phyloP scores from a whole-genome alignment of 2,113 vertebrate genomes.

The Sardina pilchardus region DNA sequence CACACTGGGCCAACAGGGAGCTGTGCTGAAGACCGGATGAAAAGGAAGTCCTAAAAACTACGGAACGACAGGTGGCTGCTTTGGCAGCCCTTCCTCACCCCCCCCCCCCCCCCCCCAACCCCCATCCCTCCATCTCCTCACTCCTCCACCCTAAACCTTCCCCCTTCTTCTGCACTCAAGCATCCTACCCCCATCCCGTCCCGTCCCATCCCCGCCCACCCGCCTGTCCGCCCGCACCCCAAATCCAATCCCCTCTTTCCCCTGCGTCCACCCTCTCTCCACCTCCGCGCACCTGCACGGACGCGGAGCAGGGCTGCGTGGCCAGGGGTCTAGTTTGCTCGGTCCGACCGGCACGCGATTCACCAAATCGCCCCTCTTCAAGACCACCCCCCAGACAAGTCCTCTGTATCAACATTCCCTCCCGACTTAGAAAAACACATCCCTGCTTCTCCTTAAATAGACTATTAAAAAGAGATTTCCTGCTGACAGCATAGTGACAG shows the following conservation, averaged over 20 bases:
- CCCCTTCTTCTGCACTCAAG: conserved; percentile 5
- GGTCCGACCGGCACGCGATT: conserved; percentile 46
- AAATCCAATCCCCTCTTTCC: neutral
- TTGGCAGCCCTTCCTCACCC: conserved; percentile 34
- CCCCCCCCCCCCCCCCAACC: neutral
- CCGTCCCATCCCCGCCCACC: conserved; percentile 9
- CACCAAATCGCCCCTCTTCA: conserved; percentile 21
- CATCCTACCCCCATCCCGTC: neutral
- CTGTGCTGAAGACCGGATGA: conserved; percentile 62
- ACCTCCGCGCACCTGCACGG: conserved; percentile 35
- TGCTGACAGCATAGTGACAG: conserved; percentile 55
- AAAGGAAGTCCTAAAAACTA: conserved; percentile 65
- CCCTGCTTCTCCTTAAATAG: conserved; percentile 49
- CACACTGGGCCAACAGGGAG: conserved; percentile 57
- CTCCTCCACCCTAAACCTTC: neutral
- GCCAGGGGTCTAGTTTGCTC: conserved; percentile 30
- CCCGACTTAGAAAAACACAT: conserved; percentile 59
- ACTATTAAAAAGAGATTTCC: conserved; percentile 66
- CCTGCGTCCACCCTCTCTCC: conserved; percentile 4
- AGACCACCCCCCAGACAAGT: conserved; percentile 42
- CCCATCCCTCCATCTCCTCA: neutral
- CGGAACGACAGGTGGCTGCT: conserved; percentile 63
- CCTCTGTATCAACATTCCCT: conserved; percentile 61
- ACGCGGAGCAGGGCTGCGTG: neutral
- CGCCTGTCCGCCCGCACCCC: conserved; percentile 28